Evolutionary conservation across 2,113 vertebrate genomes (phyloP).

Genomic region (Eira barbara): DNA sequence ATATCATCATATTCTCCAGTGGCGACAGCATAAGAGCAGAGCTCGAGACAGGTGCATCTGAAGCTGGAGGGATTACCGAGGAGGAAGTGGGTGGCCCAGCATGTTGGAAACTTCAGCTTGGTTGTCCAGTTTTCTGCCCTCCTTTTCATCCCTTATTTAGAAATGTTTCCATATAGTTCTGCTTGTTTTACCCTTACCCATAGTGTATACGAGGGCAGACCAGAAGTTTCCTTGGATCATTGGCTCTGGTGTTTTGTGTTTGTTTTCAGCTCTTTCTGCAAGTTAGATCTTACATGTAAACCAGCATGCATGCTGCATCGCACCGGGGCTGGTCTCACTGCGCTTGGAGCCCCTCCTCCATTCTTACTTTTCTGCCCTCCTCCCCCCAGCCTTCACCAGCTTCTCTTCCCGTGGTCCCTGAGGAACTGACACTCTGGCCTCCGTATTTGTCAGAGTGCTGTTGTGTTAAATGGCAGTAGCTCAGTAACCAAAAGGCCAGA

Average conservation of each 20-base stretch:
- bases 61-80: fast-evolving
- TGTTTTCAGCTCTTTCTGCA: neutral
- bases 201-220: fast-evolving
- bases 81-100: neutral
- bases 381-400: neutral
- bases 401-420: neutral
- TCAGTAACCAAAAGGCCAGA: neutral
- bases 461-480: neutral
- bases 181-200: neutral
- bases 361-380: neutral
- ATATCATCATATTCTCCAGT: fast-evolving
- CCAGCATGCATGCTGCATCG: neutral
- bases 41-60: fast-evolving
- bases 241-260: neutral
- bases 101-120: fast-evolving
- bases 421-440: neutral
- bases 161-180: neutral
- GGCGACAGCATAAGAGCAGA: fast-evolving
- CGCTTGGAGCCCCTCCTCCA: neutral
- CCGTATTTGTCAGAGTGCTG: neutral
- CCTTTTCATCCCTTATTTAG: neutral
- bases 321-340: fast-evolving
- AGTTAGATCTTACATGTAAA: neutral
- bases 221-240: neutral
- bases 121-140: neutral